phyloP scores from a whole-genome alignment of 2,797 vertebrate genomes.

The Sebastes miniatus region DNA sequence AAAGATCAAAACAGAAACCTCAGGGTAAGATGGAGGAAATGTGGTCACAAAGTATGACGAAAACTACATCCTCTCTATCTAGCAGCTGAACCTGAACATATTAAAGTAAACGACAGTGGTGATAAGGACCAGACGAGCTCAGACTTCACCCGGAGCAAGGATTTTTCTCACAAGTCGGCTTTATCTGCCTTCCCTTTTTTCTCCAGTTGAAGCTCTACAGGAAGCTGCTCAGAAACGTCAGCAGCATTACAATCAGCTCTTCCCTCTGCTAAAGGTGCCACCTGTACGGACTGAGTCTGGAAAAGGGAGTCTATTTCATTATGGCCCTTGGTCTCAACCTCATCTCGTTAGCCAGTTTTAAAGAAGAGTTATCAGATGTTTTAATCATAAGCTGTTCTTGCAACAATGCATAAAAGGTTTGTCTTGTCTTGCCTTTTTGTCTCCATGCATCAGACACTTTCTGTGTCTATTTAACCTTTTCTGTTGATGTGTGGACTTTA shows the following conservation, averaged over 20 bases:
- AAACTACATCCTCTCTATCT: background rate
- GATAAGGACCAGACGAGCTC: conserved; percentile 15
- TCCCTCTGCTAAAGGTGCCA: background rate
- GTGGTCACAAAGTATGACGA: background rate
- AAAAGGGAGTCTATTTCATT: background rate
- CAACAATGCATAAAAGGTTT: background rate
- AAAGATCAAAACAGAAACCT: background rate
- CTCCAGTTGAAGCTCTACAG: conserved; percentile 45
- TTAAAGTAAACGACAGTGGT: background rate
- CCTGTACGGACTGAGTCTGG: background rate
- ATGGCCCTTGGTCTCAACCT: too few relatives aligned
- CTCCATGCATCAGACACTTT: background rate
- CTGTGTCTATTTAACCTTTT: too few relatives aligned
- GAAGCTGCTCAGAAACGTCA: conserved; percentile 47
- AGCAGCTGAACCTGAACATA: background rate
- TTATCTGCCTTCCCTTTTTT: conserved; percentile 26
- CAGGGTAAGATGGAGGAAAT: background rate
- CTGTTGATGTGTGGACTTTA: too few relatives aligned
- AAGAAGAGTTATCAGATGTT: background rate
- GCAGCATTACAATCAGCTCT: conserved; percentile 59
- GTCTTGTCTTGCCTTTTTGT: background rate
- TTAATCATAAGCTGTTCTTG: background rate
- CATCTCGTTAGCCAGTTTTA: background rate
- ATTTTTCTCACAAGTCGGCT: conserved; percentile 35
- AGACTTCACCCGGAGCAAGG: conserved; percentile 20